Evolutionary conservation across 2,888 invertebrate genomes (phyloP).

Genomic region (Tortricodes alternella): DNA sequence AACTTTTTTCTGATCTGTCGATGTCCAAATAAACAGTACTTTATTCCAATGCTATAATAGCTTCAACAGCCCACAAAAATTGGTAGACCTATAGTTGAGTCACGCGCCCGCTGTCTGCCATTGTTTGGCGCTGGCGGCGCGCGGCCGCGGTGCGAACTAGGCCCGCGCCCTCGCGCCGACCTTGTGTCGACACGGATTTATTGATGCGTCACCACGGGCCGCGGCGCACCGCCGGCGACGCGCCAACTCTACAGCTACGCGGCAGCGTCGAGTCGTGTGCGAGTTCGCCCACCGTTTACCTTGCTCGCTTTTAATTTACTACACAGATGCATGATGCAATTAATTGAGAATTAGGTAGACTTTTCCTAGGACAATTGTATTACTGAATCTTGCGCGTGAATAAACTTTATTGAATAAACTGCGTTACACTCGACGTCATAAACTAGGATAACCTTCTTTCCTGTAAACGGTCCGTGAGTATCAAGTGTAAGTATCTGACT

Average conservation of each 20-base stretch:
- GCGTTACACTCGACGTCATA: no score
- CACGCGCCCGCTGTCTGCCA: constrained; percentile 61
- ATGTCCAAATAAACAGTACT: no score
- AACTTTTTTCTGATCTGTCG: no score
- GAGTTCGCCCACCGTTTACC: constrained; percentile 35
- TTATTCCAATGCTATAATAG: no score
- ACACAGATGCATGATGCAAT: background rate
- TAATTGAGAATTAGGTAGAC: background rate
- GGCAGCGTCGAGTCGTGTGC: constrained; percentile 46
- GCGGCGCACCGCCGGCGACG: constrained; percentile 39
- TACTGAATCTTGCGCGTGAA: no score
- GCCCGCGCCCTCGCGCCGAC: constrained; percentile 75
- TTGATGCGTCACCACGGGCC: constrained; percentile 72
- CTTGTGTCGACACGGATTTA: constrained; percentile 79
- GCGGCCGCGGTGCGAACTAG: constrained; percentile 55
- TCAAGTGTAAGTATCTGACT: no score
- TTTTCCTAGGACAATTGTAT: background rate
- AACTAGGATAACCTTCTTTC: no score
- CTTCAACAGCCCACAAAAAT: no score
- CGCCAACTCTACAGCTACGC: constrained; percentile 21
- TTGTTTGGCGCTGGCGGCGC: constrained; percentile 54
- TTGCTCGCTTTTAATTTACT: background rate
- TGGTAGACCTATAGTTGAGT: no score
- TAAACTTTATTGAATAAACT: no score
- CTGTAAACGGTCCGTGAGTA: no score